These are phyloP conservation scores for Cancer borealis DNA, from an alignment of 2,888 invertebrate genomes.

Conservation along the genomic window DNA sequence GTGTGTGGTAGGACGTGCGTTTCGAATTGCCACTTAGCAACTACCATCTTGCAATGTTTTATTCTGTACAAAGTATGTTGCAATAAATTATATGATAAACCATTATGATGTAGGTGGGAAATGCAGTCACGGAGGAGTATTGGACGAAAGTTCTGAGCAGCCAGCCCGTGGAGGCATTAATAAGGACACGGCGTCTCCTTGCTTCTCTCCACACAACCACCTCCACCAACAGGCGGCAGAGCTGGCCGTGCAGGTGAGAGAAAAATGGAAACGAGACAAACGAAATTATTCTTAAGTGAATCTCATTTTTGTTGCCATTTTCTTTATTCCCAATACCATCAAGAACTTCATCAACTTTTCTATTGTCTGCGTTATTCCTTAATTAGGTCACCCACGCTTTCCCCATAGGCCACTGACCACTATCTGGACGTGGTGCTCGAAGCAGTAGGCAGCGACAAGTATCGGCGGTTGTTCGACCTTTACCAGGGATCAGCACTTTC, in stretches of 20 bases:
- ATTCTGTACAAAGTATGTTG: background rate
- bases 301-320: background rate
- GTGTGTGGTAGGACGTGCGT: constrained; percentile 18
- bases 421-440: constrained; percentile 62
- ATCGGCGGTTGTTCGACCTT: constrained; percentile 69
- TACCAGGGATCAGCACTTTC: constrained; percentile 71
- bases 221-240: constrained; percentile 68
- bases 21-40: background rate
- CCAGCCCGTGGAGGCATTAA: constrained; percentile 67
- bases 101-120: constrained; percentile 59
- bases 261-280: background rate
- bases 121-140: constrained; percentile 68
- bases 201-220: constrained; percentile 71
- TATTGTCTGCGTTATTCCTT: background rate
- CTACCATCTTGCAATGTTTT: background rate
- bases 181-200: constrained; percentile 71
- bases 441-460: constrained; percentile 58
- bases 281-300: background rate
- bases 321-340: background rate
- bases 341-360: background rate
- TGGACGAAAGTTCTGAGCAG: constrained; percentile 46
- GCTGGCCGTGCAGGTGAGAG: constrained; percentile 65
- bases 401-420: constrained; percentile 63
- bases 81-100: background rate
- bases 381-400: background rate